phyloP scores from a whole-genome alignment of 2,113 vertebrate genomes.

The Pampusana beccarii region DNA sequence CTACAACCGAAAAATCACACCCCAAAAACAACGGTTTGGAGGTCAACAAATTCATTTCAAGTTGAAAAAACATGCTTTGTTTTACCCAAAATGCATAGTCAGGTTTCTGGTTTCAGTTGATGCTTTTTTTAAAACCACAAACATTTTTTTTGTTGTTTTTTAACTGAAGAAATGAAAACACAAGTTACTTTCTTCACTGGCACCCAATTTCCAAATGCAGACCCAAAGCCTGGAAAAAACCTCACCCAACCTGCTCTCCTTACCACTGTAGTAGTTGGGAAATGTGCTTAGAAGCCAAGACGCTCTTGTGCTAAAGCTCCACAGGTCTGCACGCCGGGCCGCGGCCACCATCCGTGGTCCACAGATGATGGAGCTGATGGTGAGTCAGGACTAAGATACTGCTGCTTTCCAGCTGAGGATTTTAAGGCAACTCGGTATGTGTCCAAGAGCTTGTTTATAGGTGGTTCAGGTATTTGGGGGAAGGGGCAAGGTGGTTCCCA shows the following conservation, averaged over 20 bases:
- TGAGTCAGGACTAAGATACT: not conserved
- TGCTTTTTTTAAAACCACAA: not conserved
- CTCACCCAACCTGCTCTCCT: not conserved
- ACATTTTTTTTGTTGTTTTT: not conserved
- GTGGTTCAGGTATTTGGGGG: not conserved
- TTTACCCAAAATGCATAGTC: not conserved
- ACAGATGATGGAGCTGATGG: fast-evolving
- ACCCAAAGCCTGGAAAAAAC: not conserved
- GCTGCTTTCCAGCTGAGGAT: not conserved
- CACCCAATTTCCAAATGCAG: not conserved
- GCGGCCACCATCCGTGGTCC: not conserved
- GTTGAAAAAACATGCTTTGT: not conserved
- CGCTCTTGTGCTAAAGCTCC: not conserved
- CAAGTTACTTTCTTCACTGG: not conserved
- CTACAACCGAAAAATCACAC: not conserved
- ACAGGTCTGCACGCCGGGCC: fast-evolving
- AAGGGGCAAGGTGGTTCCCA: not conserved
- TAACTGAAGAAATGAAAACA: not conserved
- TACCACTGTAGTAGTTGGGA: not conserved
- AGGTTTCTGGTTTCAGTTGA: not conserved
- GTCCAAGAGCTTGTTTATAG: not conserved
- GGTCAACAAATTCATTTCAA: not conserved
- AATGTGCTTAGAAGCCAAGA: not conserved
- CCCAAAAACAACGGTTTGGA: not conserved
- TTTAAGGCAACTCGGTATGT: not conserved